Percentiles rank a stretch among this genome's conserved stretches.
Evolutionary conservation across 2,888 invertebrate species (phyloP).

Genomic region (Muschampia plurimacula): DNA sequence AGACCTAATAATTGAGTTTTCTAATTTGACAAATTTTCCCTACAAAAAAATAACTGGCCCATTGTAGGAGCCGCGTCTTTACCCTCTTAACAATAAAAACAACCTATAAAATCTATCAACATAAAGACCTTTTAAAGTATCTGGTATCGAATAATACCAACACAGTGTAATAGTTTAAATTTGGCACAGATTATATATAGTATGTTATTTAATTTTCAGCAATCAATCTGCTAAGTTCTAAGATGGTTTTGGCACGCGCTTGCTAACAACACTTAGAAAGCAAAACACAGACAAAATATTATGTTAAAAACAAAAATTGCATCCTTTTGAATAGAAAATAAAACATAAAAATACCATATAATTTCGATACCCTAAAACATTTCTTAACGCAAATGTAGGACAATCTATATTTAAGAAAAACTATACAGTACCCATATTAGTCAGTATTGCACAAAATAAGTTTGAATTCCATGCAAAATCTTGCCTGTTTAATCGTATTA

Average conservation of each 20-base stretch:
- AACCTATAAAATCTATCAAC: slow-evolving; percentile 85
- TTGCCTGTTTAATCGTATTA: slow-evolving; percentile 49
- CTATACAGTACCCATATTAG: slow-evolving; percentile 69
- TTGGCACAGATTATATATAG: slow-evolving; percentile 72
- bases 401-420: slow-evolving; percentile 65
- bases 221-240: slow-evolving; percentile 57
- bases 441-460: slow-evolving; percentile 76
- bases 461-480: slow-evolving; percentile 73
- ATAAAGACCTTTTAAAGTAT: slow-evolving; percentile 72
- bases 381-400: slow-evolving; percentile 55
- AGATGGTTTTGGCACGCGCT: slow-evolving; percentile 76
- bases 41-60: slow-evolving; percentile 69
- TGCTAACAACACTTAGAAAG: slow-evolving; percentile 46
- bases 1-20: slow-evolving; percentile 82
- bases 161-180: slow-evolving; percentile 59
- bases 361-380: slow-evolving; percentile 64
- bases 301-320: slow-evolving; percentile 40
- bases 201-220: slow-evolving; percentile 44
- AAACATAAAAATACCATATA: slow-evolving; percentile 59
- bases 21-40: slow-evolving; percentile 79
- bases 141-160: slow-evolving; percentile 54
- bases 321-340: slow-evolving; percentile 52
- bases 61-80: slow-evolving; percentile 65
- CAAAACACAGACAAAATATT: slow-evolving; percentile 46
- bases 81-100: slow-evolving; percentile 84